Percentiles rank a stretch among this genome's conserved stretches.
Conservation (phyloP, 2,888 invertebrate species). For the Tubulanus polymorphus region DNA sequence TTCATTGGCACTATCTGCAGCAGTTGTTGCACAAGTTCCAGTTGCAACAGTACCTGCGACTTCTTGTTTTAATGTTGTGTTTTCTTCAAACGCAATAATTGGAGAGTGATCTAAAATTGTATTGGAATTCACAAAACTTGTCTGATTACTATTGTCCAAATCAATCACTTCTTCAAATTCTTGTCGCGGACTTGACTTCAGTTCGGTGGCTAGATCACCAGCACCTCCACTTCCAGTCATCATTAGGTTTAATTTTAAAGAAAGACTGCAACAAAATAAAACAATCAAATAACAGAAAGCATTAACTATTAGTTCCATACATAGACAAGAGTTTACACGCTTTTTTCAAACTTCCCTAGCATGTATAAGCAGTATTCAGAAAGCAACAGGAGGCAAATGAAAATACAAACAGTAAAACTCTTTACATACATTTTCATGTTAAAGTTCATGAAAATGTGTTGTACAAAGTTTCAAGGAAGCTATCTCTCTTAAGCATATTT, state of each 20-base stretch:
- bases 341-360: too few species aligned
- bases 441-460: too few species aligned
- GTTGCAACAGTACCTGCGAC: slow-evolving; percentile 2
- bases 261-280: background rate
- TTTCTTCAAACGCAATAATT: slow-evolving; percentile 42
- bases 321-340: too few species aligned
- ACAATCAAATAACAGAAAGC: background rate
- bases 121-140: background rate
- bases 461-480: too few species aligned
- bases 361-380: too few species aligned
- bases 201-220: too few species aligned
- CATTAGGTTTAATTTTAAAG: background rate
- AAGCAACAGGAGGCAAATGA: background rate
- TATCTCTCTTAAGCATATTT: too few species aligned
- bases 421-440: background rate
- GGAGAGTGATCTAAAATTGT: slow-evolving; percentile 20
- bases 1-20: too few species aligned
- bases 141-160: slow-evolving; percentile 18
- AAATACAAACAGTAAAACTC: background rate
- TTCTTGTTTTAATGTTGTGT: slow-evolving; percentile 37
- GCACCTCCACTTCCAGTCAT: too few species aligned
- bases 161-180: slow-evolving; percentile 41
- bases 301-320: too few species aligned
- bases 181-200: background rate
- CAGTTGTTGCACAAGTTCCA: too few species aligned